phyloP scores from a whole-genome alignment of 2,888 invertebrate species.

The Cephus pulcher region DNA sequence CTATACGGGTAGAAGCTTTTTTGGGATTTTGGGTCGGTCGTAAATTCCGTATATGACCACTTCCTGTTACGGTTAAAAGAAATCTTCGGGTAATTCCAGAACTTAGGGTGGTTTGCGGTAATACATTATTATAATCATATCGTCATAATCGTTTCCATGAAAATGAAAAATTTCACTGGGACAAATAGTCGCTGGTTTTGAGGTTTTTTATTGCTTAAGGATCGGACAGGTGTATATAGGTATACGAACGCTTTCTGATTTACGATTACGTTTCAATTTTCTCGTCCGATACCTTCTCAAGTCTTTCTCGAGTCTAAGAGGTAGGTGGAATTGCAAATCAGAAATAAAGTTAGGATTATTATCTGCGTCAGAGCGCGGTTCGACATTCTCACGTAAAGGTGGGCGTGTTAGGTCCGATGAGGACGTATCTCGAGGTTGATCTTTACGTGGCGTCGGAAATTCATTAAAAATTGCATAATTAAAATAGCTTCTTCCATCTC shows the following conservation, averaged over 20 bases:
- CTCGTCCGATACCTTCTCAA: conserved; percentile 13
- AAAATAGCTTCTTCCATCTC: conserved; percentile 14
- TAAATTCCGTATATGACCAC: neutral
- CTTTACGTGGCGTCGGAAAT: conserved; percentile 18
- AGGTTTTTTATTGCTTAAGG: neutral
- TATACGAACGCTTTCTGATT: neutral
- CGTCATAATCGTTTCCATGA: neutral
- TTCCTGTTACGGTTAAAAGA: neutral
- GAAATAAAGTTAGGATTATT: conserved; percentile 11
- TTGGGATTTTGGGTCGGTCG: neutral
- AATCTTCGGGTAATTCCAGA: neutral
- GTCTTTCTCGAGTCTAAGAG: conserved; percentile 5
- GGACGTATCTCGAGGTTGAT: conserved; percentile 1
- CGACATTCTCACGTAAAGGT: conserved; percentile 16
- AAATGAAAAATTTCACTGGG: neutral
- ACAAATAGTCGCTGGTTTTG: neutral
- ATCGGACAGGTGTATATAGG: neutral
- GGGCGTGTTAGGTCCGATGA: conserved; percentile 25
- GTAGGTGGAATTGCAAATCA: conserved; percentile 25
- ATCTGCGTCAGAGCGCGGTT: neutral
- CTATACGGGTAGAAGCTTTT: neutral
- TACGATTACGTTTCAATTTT: conserved; percentile 8
- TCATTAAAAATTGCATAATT: conserved; percentile 31
- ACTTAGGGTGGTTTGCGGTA: neutral
- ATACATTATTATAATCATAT: neutral